phyloP scores from a whole-genome alignment of 2,888 invertebrate species.

The Callyntrura sp. region DNA sequence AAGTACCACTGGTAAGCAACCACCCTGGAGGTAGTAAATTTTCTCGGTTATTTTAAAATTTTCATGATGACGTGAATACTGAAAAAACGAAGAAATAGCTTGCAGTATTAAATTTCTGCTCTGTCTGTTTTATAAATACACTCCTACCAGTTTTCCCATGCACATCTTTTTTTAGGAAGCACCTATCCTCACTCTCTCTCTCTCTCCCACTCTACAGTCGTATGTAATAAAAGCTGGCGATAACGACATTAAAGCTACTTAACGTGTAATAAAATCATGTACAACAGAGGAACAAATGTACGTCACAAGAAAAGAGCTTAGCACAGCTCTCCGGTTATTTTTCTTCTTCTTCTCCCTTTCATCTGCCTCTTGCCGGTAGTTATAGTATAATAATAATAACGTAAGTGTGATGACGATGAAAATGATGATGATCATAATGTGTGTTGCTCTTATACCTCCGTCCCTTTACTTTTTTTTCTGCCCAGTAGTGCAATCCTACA shows the following conservation, averaged over 20 bases:
- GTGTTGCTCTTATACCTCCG: background rate
- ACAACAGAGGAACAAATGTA: slow-evolving; percentile 7
- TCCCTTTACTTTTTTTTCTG: background rate
- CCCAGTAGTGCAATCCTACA: background rate
- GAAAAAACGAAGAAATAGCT: background rate
- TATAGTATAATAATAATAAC: slow-evolving; percentile 53
- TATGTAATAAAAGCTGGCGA: slow-evolving; percentile 32
- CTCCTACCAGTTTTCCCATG: background rate
- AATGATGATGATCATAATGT: background rate
- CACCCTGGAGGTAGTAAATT: background rate
- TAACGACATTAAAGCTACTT: slow-evolving; percentile 63
- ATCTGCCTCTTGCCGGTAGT: background rate
- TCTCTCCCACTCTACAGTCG: background rate
- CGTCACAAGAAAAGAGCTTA: background rate
- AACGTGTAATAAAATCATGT: slow-evolving; percentile 50
- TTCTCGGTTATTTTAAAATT: slow-evolving; percentile 56
- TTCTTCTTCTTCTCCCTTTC: background rate
- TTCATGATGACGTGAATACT: slow-evolving; percentile 48
- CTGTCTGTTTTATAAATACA: background rate
- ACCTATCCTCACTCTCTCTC: background rate
- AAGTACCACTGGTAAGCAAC: background rate
- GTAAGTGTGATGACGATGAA: slow-evolving; percentile 16
- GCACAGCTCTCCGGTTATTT: background rate
- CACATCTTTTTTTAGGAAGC: too few species aligned
- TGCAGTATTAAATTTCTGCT: too few species aligned